A percentile compares a stretch with the other conserved stretches of the same genome.
Conservation (phyloP, 1,140 invertebrate species). For the Drosophila eugracilis region DNA sequence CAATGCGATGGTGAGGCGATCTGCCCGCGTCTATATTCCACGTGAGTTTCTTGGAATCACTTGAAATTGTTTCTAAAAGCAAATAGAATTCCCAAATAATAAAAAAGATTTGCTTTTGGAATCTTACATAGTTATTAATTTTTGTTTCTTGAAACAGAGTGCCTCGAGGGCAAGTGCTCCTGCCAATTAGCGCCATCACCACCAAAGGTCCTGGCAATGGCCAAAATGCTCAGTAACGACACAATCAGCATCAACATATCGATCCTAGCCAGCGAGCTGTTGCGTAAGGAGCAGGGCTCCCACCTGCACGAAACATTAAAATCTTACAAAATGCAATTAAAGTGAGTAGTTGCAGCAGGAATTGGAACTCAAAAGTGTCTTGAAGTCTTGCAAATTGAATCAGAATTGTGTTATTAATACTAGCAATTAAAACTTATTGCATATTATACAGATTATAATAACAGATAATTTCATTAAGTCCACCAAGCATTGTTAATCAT, state of each 20-base stretch:
- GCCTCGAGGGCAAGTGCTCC: conserved; percentile 65
- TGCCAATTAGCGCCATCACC: conserved; percentile 49
- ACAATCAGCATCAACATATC: conserved; percentile 65
- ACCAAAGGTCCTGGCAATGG: conserved; percentile 55
- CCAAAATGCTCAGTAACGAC: conserved; percentile 64
- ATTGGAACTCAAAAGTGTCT: no score
- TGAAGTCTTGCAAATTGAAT: no score
- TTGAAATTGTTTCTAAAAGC: no score
- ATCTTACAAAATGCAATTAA: conserved; percentile 64
- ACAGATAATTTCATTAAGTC: no score
- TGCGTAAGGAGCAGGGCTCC: conserved; percentile 47
- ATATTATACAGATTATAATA: no score
- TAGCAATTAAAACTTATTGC: no score
- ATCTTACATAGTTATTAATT: no score
- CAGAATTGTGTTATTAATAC: no score
- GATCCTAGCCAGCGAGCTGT: conserved; percentile 52
- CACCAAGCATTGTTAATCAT: no score
- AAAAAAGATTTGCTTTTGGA: no score
- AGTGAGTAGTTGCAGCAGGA: conserved; percentile 40
- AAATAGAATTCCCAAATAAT: no score
- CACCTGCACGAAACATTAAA: conserved; percentile 45
- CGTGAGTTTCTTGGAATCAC: conserved; percentile 32
- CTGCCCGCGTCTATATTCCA: conserved; percentile 55
- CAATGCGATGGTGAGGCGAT: conserved; percentile 54
- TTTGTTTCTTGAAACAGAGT: no score